Evolutionary conservation across 1,140 invertebrate species (phyloP).

Genomic region (Mycetomoellerius zeteki): DNA sequence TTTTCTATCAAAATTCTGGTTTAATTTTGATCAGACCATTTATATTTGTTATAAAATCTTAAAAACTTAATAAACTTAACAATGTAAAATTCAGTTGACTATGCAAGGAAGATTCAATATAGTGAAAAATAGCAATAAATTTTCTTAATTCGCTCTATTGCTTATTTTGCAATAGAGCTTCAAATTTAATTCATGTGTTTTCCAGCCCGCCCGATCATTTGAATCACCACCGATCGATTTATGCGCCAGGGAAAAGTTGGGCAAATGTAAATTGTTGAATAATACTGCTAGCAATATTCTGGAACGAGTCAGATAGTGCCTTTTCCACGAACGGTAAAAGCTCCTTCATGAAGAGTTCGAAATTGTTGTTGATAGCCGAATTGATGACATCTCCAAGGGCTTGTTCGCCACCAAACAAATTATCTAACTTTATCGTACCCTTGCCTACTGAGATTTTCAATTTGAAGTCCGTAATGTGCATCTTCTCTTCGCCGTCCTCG

Average conservation of each 20-base stretch:
- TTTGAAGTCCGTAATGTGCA: conserved; percentile 87
- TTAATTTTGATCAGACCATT: background rate
- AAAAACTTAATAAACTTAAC: background rate
- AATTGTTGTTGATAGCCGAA: conserved; percentile 89
- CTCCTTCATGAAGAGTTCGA: conserved; percentile 88
- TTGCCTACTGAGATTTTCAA: conserved; percentile 88
- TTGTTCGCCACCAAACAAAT: conserved; percentile 89
- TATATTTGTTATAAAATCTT: background rate
- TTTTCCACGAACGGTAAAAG: conserved; percentile 88
- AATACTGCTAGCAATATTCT: conserved; percentile 88
- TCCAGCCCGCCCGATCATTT: background rate
- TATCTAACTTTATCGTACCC: conserved; percentile 88
- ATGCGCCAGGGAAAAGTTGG: conserved; percentile 87
- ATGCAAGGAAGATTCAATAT: background rate
- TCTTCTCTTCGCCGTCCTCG: conserved; percentile 86
- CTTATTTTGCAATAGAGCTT: background rate
- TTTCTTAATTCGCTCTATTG: background rate
- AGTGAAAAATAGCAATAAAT: background rate
- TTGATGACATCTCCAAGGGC: conserved; percentile 88
- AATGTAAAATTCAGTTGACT: background rate
- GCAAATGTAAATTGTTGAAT: conserved; percentile 87
- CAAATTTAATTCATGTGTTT: background rate
- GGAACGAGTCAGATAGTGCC: conserved; percentile 87
- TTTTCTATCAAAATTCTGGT: background rate
- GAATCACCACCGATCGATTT: background rate